Evolutionary conservation across 2,797 vertebrate genomes (phyloP).

Genomic region (Gephyroberyx darwinii): DNA sequence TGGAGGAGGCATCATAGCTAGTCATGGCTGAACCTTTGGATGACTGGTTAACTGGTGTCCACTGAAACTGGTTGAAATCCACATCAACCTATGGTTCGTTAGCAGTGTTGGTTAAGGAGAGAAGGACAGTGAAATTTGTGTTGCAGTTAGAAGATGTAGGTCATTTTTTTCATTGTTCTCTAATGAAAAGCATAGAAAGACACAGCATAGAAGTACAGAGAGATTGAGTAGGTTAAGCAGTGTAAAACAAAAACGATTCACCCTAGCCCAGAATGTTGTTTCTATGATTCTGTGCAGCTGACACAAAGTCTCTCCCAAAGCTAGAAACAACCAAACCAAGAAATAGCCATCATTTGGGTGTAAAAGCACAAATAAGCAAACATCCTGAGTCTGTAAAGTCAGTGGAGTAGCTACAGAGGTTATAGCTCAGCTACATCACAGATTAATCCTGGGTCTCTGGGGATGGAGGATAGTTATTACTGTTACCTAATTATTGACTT

Average conservation of each 20-base stretch:
- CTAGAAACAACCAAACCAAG: not conserved
- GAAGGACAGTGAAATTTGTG: slow-evolving; percentile 59
- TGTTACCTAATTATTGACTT: slow-evolving; percentile 25
- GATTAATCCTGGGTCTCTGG: not conserved
- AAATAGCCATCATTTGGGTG: slow-evolving; percentile 14
- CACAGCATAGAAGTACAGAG: slow-evolving; percentile 1
- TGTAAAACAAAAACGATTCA: not conserved
- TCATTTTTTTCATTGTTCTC: not conserved
- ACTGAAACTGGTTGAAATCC: slow-evolving; percentile 85
- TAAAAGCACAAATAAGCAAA: slow-evolving; percentile 37
- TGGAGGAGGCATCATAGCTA: slow-evolving; percentile 73
- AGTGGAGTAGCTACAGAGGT: not conserved
- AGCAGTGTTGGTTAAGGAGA: slow-evolving; percentile 45
- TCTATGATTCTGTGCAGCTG: not conserved
- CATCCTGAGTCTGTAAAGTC: not conserved
- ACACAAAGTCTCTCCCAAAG: not conserved
- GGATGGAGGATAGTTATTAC: not conserved
- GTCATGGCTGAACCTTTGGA: slow-evolving; percentile 74
- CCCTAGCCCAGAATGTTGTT: not conserved
- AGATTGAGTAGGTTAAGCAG: not conserved
- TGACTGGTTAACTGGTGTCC: slow-evolving; percentile 78
- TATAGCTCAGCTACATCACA: not conserved
- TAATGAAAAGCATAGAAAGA: slow-evolving; percentile 13
- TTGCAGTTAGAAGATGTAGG: slow-evolving; percentile 28
- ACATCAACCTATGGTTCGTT: slow-evolving; percentile 83